Base-by-base conservation (phyloP, 1,140 invertebrate genomes). In the Drosophila bocki region DNA sequence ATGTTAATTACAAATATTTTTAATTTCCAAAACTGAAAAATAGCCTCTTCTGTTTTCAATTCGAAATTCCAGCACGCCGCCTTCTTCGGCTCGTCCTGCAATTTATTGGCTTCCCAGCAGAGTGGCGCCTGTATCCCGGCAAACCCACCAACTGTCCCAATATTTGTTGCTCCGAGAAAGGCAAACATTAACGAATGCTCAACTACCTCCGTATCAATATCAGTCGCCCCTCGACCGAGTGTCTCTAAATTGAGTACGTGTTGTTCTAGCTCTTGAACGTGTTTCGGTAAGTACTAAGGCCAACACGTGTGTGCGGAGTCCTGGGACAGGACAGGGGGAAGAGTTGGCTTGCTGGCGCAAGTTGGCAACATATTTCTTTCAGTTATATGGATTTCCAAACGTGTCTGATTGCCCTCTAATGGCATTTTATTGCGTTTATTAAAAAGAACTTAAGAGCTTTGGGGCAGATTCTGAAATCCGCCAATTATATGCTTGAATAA, bases 221-320 rank as follows among this genome's bases (percentile, higher is more conserved):
- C 61, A 39, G 56, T 22, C 50, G 50, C 62, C 56, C 48, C 51
- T 33, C 60, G 64, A 33, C 26, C 62, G 76, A 80, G 83, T 83
- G 65, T 75, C 84, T 88, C 84, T 74, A 86, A 86, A 86, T 86
- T 86, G 83, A 86, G 83, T 86, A 86, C 83, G 83, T 86, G 83
- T 86, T 88, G 84, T 86, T 88, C 83, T 86, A 63, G 71, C 76
- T 83, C 60, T 67, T 80, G 83, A 72, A 86, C 83, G 83, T 86
- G 83, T 86, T 86, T 77, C 70, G 83, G 80, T 86, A 86, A 88
- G 86, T 88, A 80, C 77, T 80, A 69, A 54, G 78, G 63, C 77
- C 53, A 68, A 87, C 65, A 72, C 76, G 50, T 65, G 62, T 62
- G 45, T 75, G 12, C n/a, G 22, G 35, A 15, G 51, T 37, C 33